Evolutionary conservation across 1,140 invertebrate species (phyloP), one percentile per base, ranked within the genome.

Genomic region (Oncopodura yosiiana): DNA sequence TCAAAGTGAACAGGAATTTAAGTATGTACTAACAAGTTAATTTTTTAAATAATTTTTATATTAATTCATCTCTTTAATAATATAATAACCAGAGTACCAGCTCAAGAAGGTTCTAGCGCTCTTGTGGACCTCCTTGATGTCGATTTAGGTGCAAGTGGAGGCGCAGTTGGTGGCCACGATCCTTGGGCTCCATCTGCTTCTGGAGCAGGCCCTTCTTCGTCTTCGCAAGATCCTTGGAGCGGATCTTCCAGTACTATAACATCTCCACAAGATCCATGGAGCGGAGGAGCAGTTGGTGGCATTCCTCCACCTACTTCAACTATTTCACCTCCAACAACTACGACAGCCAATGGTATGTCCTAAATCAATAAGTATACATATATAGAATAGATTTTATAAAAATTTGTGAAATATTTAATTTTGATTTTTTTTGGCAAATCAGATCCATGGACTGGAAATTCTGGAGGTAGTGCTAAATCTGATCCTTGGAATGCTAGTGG

Each of bases 1-100:
- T 68, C 89, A 94, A 74, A 93, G 87, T 70, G 82, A 92, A 71
- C 84, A 92, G 71, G 87, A 92, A 70, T 87, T 87, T 66, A 84
- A 84, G 82, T 27, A 21, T 26, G 45, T 32, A 24, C 18, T 34
- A 38, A 6, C 3, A 16, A 32, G n/a, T 21, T 41, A 37, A 29
- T 53, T 41, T 53, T 29, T 38, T 16, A 18, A 9, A 2, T 14
- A 21, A 29, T 38, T n/a, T 27, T 30, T 34, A n/a, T 24, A 3
- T 44, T 36, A 4, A n/a, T 36, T 16, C 23, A 53, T 9, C n/a
- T 39, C 39, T 30, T 18, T n/a, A 42, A 45, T 46, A 48, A 52
- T 30, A 43, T 30, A 23, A 45, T 49, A 37, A 34, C 42, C 36
- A 51, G 41, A 39, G 19, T 53, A 45, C 43, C 78, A 78, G 68